phyloP scores from a whole-genome alignment of 30 jellyfish, hydroid and myxozoan species.

The Pelagia noctiluca region DNA sequence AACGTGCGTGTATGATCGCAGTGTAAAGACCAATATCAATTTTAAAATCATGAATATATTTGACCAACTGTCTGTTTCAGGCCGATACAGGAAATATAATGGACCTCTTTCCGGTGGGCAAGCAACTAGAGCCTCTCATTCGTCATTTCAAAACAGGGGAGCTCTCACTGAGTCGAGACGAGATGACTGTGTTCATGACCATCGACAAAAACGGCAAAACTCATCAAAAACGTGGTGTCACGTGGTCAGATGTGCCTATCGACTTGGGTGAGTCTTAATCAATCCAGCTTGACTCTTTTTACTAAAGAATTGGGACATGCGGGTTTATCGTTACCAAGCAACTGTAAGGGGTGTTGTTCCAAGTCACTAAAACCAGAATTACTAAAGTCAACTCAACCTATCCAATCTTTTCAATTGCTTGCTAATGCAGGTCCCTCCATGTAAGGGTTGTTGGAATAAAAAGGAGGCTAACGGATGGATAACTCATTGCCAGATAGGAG shows the following conservation, averaged over 20 bases:
- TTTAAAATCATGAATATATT: neutral
- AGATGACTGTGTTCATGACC: slow-evolving; percentile 82
- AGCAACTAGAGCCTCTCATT: slow-evolving; percentile 80
- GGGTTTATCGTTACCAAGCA: too few species aligned
- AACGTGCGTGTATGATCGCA: too few species aligned
- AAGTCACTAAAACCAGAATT: too few species aligned
- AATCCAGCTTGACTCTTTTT: too few species aligned
- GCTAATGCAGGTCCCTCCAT: neutral
- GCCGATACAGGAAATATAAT: slow-evolving; percentile 63
- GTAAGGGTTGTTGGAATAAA: too few species aligned
- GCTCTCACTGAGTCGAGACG: slow-evolving; percentile 86
- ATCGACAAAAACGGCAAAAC: slow-evolving; percentile 68
- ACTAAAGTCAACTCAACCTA: too few species aligned
- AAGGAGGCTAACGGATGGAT: too few species aligned
- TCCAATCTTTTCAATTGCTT: too few species aligned
- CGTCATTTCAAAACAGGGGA: slow-evolving; percentile 81
- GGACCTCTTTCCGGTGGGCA: slow-evolving; percentile 89
- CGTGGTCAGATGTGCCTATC: slow-evolving; percentile 94
- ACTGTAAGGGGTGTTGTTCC: too few species aligned
- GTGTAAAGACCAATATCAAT: too few species aligned
- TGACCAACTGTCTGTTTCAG: neutral
- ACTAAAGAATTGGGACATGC: too few species aligned
- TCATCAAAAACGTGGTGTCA: slow-evolving; percentile 81
- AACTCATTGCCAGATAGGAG: too few species aligned
- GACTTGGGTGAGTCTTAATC: slow-evolving; percentile 76